Percentiles rank a stretch among this genome's conserved stretches.
Conservation (phyloP, 2,888 invertebrate species). For the Ligdia adustata region DNA sequence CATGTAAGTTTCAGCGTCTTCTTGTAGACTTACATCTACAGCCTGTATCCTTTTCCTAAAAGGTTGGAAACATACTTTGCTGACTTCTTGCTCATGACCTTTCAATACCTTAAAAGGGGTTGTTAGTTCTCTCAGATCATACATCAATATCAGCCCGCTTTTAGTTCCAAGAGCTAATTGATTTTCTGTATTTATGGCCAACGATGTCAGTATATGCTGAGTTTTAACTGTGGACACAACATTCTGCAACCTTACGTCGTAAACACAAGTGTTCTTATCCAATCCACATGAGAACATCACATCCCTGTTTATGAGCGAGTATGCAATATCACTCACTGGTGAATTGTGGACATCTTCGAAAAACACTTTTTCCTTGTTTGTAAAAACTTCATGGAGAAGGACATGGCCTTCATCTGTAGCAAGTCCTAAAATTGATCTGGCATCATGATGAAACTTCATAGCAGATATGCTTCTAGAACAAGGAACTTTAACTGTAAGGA, state of each 20-base stretch:
- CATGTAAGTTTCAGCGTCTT: slow-evolving; percentile 58
- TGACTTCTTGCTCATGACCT: slow-evolving; percentile 78
- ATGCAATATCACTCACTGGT: slow-evolving; percentile 82
- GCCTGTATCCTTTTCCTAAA: slow-evolving; percentile 56
- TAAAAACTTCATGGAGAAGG: slow-evolving; percentile 69
- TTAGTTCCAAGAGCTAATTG: slow-evolving; percentile 82
- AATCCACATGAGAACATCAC: slow-evolving; percentile 82
- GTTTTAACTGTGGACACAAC: slow-evolving; percentile 72
- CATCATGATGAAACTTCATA: slow-evolving; percentile 78
- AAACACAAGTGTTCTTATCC: slow-evolving; percentile 83
- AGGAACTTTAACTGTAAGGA: slow-evolving; percentile 67
- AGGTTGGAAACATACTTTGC: slow-evolving; percentile 76
- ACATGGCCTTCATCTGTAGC: slow-evolving; percentile 82
- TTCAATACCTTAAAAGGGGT: slow-evolving; percentile 72
- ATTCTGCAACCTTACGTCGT: slow-evolving; percentile 79
- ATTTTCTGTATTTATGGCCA: slow-evolving; percentile 72
- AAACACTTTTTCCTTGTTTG: slow-evolving; percentile 73
- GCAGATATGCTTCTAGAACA: slow-evolving; percentile 73
- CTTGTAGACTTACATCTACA: slow-evolving; percentile 70
- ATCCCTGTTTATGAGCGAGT: slow-evolving; percentile 81
- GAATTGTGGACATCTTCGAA: slow-evolving; percentile 82
- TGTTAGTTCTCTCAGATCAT: slow-evolving; percentile 81
- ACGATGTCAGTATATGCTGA: slow-evolving; percentile 64
- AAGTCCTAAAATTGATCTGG: slow-evolving; percentile 69
- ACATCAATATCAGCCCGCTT: slow-evolving; percentile 79